phyloP scores from a whole-genome alignment of 1,140 invertebrate species.

The Hylaeus anthracinus region DNA sequence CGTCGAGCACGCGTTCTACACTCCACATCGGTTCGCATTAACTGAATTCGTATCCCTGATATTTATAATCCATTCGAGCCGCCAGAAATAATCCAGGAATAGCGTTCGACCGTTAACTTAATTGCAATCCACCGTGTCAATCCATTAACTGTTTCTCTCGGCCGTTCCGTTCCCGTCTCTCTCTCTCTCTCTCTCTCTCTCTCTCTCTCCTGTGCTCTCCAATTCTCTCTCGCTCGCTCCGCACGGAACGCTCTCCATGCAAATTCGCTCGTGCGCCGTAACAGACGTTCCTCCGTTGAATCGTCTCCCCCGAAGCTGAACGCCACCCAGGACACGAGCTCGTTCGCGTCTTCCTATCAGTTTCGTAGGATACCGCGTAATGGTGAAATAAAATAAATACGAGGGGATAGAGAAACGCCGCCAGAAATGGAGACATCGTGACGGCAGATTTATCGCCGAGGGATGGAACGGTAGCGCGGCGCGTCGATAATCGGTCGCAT shows the following conservation, averaged over 20 bases:
- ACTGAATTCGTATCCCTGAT: constrained; percentile 28
- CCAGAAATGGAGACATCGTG: constrained; percentile 55
- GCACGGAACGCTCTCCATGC: constrained; percentile 36
- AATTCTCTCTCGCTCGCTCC: neutral
- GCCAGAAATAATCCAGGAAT: constrained; percentile 41
- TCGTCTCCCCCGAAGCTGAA: constrained; percentile 6
- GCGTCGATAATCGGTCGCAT: constrained; percentile 22
- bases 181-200: neutral
- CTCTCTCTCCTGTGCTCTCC: no score
- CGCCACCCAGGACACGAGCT: neutral
- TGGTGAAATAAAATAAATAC: constrained; percentile 51
- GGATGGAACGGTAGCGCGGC: neutral
- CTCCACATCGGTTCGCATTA: constrained; percentile 11
- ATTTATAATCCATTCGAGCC: constrained; percentile 31
- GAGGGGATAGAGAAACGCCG: constrained; percentile 28
- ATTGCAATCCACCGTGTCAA: constrained; percentile 47
- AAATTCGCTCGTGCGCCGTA: constrained; percentile 42
- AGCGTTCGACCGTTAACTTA: constrained; percentile 45
- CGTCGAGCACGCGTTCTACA: neutral
- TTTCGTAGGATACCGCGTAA: constrained; percentile 42
- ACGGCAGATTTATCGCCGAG: constrained; percentile 51
- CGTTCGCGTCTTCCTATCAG: constrained; percentile 29
- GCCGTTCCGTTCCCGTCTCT: neutral
- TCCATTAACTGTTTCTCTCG: constrained; percentile 37
- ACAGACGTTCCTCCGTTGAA: constrained; percentile 30